Conservation (phyloP, 1,140 invertebrate genomes). For the Saccostrea glomerata region DNA sequence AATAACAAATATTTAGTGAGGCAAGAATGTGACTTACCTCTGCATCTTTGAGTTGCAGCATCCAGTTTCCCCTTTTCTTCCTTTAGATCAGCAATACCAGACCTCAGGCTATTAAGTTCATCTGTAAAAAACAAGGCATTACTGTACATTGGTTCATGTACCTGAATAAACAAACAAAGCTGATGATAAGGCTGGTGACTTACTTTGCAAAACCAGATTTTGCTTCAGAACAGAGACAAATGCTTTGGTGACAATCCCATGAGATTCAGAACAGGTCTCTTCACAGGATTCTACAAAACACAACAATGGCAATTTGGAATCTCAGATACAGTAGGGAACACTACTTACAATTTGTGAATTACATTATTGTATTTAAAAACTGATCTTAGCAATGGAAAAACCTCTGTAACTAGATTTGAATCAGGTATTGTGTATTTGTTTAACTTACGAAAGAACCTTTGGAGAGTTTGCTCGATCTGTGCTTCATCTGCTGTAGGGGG, state of each 20-base stretch:
- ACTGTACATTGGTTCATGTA: not conserved
- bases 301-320: not conserved
- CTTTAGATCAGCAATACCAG: constrained; percentile 6
- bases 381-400: too few species aligned
- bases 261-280: not conserved
- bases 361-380: too few species aligned
- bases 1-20: too few species aligned
- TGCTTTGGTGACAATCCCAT: constrained; percentile 13
- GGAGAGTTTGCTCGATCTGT: not conserved
- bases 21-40: not conserved
- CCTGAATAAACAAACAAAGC: not conserved
- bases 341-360: too few species aligned
- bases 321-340: not conserved
- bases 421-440: not conserved
- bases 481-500: not conserved
- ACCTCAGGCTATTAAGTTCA: not conserved
- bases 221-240: constrained; percentile 8
- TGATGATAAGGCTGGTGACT: not conserved
- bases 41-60: not conserved
- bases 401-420: too few species aligned
- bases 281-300: constrained; percentile 1
- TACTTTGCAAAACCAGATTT: constrained; percentile 21
- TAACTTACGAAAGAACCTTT: constrained; percentile 13
- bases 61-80: constrained; percentile 2
- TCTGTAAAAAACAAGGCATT: not conserved